Evolutionary conservation across 2,113 vertebrate species (phyloP).

Genomic region (Nicator chloris): DNA sequence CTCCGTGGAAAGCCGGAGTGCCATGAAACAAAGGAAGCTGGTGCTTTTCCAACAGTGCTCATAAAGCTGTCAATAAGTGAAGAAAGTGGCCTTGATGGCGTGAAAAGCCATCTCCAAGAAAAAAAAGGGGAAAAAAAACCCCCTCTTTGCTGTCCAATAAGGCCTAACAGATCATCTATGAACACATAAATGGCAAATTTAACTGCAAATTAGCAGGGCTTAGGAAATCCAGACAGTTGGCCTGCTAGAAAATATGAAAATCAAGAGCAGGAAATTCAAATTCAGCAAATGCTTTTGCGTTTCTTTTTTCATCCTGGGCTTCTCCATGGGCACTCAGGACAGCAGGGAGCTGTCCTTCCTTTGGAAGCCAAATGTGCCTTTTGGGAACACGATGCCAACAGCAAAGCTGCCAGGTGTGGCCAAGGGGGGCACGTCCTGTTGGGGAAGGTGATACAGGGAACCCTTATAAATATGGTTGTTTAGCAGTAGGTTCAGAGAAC

Average conservation of each 20-base stretch:
- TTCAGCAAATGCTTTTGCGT: not conserved
- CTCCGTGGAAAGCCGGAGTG: constrained; percentile 34
- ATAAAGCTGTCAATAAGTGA: constrained; percentile 78
- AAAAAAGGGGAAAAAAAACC: rapidly evolving
- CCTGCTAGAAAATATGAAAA: constrained; percentile 32
- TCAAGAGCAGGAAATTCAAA: constrained; percentile 15
- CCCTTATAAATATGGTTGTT: too few species aligned
- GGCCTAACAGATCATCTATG: constrained; percentile 68
- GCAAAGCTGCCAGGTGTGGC: rapidly evolving
- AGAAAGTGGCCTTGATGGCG: constrained; percentile 67
- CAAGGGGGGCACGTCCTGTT: rapidly evolving
- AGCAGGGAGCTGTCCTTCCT: not conserved
- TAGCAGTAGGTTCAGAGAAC: too few species aligned
- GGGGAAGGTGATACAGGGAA: too few species aligned
- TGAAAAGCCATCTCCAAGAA: constrained; percentile 69
- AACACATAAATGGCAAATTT: constrained; percentile 68
- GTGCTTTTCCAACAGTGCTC: constrained; percentile 66
- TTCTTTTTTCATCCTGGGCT: not conserved
- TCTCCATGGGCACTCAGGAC: not conserved
- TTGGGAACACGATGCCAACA: not conserved
- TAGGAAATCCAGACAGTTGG: constrained; percentile 63
- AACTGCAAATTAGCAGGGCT: constrained; percentile 67
- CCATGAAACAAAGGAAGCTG: constrained; percentile 64
- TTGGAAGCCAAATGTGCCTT: not conserved
- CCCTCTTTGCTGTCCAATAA: constrained; percentile 63